Percentiles rank a stretch among this genome's conserved stretches.
These are phyloP conservation scores for Eristalinus sepulchralis DNA, from an alignment of 2,888 invertebrate species.

Conservation along the genomic window DNA sequence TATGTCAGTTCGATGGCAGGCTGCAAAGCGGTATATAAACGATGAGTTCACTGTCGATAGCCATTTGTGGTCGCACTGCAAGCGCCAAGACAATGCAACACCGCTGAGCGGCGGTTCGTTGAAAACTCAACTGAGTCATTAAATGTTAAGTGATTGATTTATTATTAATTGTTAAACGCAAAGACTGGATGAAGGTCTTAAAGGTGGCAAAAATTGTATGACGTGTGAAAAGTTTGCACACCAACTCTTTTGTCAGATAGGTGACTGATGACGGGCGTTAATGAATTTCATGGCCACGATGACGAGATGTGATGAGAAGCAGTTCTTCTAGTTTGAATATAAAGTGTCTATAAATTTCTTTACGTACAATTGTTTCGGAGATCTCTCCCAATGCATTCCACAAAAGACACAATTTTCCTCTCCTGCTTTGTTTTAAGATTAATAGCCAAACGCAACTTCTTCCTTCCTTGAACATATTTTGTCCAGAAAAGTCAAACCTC, in stretches of 20 bases:
- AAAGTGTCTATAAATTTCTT: no score
- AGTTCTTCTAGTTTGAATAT: neutral
- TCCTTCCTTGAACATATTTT: no score
- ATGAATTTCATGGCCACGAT: neutral
- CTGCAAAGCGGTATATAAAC: neutral
- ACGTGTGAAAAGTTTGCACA: neutral
- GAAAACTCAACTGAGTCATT: no score
- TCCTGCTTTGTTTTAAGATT: no score
- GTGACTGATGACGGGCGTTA: neutral
- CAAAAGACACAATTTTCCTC: no score
- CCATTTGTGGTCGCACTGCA: conserved; percentile 51
- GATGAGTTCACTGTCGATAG: conserved; percentile 56
- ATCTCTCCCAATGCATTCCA: no score
- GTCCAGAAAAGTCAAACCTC: no score
- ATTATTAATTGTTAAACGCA: neutral
- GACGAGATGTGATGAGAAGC: neutral
- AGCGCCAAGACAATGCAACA: conserved; percentile 52
- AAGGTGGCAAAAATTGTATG: neutral
- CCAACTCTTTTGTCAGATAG: neutral
- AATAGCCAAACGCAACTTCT: no score
- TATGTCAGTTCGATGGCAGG: conserved; percentile 43
- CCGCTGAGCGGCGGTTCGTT: neutral
- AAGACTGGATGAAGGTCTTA: neutral
- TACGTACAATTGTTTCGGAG: no score
- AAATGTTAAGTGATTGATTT: conserved; percentile 27